Evolutionary conservation across 2,797 vertebrate genomes (phyloP).

Genomic region (Myripristis jacobus): DNA sequence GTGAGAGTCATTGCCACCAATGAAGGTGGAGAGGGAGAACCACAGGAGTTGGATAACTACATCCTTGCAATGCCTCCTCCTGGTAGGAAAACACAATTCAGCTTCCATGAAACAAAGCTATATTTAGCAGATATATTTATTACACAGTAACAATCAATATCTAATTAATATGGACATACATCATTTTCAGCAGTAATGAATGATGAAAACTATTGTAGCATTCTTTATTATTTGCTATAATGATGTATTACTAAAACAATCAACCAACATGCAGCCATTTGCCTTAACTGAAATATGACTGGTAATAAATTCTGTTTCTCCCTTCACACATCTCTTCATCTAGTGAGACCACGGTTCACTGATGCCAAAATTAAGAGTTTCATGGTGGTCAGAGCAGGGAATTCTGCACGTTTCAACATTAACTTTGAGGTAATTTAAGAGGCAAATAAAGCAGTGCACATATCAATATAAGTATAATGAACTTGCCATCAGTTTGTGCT

Average conservation of each 20-base stretch:
- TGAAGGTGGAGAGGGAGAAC: constrained; percentile 82
- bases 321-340: constrained; percentile 12
- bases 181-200: background rate
- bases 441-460: background rate
- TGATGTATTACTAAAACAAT: background rate
- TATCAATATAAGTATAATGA: background rate
- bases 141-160: background rate
- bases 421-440: constrained; percentile 87
- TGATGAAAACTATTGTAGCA: background rate
- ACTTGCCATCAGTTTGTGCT: background rate
- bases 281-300: no score
- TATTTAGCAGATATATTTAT: background rate
- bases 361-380: constrained; percentile 85
- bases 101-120: background rate
- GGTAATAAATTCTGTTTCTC: no score
- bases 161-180: background rate
- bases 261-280: background rate
- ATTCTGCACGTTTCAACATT: constrained; percentile 84
- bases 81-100: constrained; percentile 78
- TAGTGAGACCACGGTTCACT: constrained; percentile 89
- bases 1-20: constrained; percentile 85
- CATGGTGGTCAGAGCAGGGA: constrained; percentile 87
- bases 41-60: constrained; percentile 82
- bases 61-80: constrained; percentile 79
- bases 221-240: background rate